Base-by-base conservation (phyloP, 2,888 invertebrate species). In the Coenonympha arcania region DNA sequence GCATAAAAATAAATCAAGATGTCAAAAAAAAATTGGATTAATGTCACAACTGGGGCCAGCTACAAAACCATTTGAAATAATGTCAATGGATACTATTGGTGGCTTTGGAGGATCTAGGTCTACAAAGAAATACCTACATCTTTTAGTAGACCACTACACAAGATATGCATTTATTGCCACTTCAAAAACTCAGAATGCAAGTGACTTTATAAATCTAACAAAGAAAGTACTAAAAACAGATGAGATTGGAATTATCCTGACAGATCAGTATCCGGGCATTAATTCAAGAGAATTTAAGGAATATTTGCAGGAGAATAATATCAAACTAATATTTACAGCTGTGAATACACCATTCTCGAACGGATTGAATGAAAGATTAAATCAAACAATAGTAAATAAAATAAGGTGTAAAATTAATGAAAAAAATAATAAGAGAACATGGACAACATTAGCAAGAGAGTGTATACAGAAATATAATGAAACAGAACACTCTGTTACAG, bases 251-350 rank as follows among this genome's bases (percentile, higher is more conserved):
- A 50, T 60, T 43, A 44, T 64, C 19, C 20, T 63, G 9, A 16
- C 58, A 1, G 57, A 64, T 26, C 64, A 64, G 55, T 61, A 64
- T 36, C 65, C 65, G 4, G 63, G 64, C 3, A 58, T 64, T 5
- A 64, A 64, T 50, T 65, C 63, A 2, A 59, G 47, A 34, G 52
- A 62, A 18, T 60, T 59, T 11, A 59, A 59, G 37, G 13, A 40
- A 16, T 52, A 44, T 37, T 39, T 63, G 16, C 26, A 50, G 6
- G 50, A 55, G 16, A 54, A 57, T 9, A 8, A 33, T 1, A 60
- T 66, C 39, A 24, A 42, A 39, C 50, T 69, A 34, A 44, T 71
- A 33, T 71, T 69, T 42, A 71, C 67, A 3, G 68, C 65, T 47
- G 66, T 61, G n/a, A n/a, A n/a, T n/a, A n/a, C n/a, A n/a, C n/a